Evolutionary conservation across 2,888 invertebrate species (phyloP), one percentile per base, ranked within the genome.

Genomic region (Dryococelus australis): DNA sequence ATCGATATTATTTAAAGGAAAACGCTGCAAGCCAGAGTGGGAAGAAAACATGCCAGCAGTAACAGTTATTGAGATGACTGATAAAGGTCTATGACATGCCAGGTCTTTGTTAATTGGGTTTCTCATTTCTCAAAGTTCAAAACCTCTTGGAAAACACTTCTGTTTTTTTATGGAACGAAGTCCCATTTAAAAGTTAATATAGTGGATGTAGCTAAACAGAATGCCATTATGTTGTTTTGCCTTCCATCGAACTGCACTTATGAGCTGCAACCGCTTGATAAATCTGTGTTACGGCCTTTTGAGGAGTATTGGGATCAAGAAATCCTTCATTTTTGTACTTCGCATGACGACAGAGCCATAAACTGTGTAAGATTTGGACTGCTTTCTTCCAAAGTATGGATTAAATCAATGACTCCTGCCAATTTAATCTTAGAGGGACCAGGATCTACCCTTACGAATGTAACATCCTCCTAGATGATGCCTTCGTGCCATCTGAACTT

Each of bases 211-310:
- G 91, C 91, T 53, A 91, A 91, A 53, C 86, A 88, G 86, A 87
- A 88, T 85, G 90, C 89, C 43, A 90, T 91, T 84, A 90, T 88
- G 85, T 89, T 91, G 85, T 91, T 90, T 86, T 92, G 92, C 89
- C 88, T 92, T 53, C 91, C 91, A 24, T 90, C 90, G 83, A 92
- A 92, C 86, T 91, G 91, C 0, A 91, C 91, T 0, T 91, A 92
- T 89, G 91, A 91, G 86, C 88, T 92, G 10, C 91, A 91, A 87
- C 91, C 91, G 4, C 89, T 91, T 89, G 91, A 91, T 89, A 91
- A 91, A 88, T 87, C 90, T 20, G 90, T 91, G 26, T 91, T 88
- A 87, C 10, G 90, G 80, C 89, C 90, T 9, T 91, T 90, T 90
- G 91, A 91, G 88, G 87, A 90, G 87, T 90, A 90, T 88, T 92